phyloP scores from a whole-genome alignment of 2,888 invertebrate genomes.

The Cerceris rybyensis region DNA sequence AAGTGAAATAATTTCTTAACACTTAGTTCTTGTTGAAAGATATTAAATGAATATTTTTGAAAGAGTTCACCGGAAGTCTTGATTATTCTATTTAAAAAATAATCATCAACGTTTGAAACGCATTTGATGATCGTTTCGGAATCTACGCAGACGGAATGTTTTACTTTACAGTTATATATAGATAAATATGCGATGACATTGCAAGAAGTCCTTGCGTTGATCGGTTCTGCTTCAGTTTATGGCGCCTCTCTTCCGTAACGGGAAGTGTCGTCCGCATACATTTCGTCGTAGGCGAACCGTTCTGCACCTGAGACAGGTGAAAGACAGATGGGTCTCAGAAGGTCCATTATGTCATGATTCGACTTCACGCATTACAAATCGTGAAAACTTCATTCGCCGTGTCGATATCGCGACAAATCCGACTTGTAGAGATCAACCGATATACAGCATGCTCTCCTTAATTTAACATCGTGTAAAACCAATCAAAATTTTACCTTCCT shows the following conservation, averaged over 20 bases:
- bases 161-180: slow-evolving; percentile 36
- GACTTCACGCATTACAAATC: slow-evolving; percentile 32
- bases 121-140: background rate
- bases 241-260: slow-evolving; percentile 58
- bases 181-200: slow-evolving; percentile 46
- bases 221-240: slow-evolving; percentile 53
- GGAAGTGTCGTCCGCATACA: slow-evolving; percentile 68
- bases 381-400: slow-evolving; percentile 57
- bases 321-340: slow-evolving; percentile 58
- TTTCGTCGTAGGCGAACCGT: slow-evolving; percentile 56
- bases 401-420: slow-evolving; percentile 5
- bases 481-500: too few species aligned
- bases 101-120: too few species aligned
- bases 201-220: slow-evolving; percentile 41
- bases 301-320: slow-evolving; percentile 47
- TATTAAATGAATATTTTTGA: too few species aligned
- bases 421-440: background rate
- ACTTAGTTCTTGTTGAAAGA: too few species aligned
- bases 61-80: too few species aligned
- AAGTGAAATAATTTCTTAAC: too few species aligned
- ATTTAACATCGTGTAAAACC: background rate
- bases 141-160: slow-evolving; percentile 20
- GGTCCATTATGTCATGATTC: slow-evolving; percentile 59
- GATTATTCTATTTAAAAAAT: too few species aligned
- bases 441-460: background rate